Evolutionary conservation across 2,888 invertebrate genomes (phyloP).

Genomic region (Plusia festucae): DNA sequence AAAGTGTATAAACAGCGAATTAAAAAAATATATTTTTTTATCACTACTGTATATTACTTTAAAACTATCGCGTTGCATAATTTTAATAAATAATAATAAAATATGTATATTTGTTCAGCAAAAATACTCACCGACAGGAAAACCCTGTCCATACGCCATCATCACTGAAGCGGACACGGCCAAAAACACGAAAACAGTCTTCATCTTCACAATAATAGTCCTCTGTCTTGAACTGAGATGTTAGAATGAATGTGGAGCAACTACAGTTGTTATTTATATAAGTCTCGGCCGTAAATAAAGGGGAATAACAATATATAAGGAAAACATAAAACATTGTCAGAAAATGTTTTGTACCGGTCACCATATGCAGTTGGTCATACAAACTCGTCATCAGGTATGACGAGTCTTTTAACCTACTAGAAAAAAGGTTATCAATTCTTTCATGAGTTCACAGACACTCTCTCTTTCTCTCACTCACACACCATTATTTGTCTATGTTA

Average conservation of each 20-base stretch:
- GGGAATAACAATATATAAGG: slow-evolving; percentile 44
- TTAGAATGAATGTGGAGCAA: slow-evolving; percentile 7
- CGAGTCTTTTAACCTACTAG: neutral
- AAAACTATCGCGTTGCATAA: too few relatives aligned
- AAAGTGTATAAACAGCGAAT: too few relatives aligned
- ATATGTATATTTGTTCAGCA: too few relatives aligned
- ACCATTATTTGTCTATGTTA: too few relatives aligned
- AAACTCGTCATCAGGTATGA: neutral
- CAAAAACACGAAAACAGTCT: slow-evolving; percentile 51
- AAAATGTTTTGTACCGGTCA: slow-evolving; percentile 16
- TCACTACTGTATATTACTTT: too few relatives aligned
- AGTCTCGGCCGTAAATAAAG: neutral
- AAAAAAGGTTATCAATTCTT: neutral
- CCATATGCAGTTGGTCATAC: neutral
- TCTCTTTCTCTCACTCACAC: too few relatives aligned
- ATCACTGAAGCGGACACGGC: slow-evolving; percentile 45
- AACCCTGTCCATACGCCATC: slow-evolving; percentile 58
- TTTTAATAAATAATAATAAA: too few relatives aligned
- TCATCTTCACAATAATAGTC: slow-evolving; percentile 59
- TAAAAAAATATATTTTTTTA: too few relatives aligned
- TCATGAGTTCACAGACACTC: too few relatives aligned
- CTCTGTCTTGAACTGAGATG: neutral
- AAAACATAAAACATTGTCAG: slow-evolving; percentile 12
- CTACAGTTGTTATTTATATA: slow-evolving; percentile 25
- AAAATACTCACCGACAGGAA: slow-evolving; percentile 69